A percentile compares a stretch with the other conserved stretches of the same genome.
Conservation (phyloP, 1,140 invertebrate genomes). For the Kradibia gibbosae region DNA sequence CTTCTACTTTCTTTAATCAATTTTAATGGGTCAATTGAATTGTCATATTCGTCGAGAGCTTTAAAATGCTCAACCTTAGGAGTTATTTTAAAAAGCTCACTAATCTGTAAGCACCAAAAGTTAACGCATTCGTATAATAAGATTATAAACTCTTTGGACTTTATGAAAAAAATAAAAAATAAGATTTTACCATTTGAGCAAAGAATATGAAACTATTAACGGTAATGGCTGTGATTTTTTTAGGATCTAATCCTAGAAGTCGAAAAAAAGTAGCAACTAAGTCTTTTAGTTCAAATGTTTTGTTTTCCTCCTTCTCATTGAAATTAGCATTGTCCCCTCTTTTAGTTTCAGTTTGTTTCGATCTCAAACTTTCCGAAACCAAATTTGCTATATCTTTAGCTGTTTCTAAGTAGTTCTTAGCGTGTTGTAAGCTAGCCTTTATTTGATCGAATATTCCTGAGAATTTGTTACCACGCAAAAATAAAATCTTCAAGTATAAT, state of each 20-base stretch:
- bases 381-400: conserved; percentile 68
- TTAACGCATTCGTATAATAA: conserved; percentile 12
- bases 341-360: conserved; percentile 50
- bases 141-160: not conserved
- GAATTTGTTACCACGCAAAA: not conserved
- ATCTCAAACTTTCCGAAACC: conserved; percentile 63
- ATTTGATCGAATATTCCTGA: conserved; percentile 72
- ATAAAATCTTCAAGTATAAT: not conserved
- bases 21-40: conserved; percentile 54
- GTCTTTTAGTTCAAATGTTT: conserved; percentile 59
- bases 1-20: conserved; percentile 60
- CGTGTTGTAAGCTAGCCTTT: conserved; percentile 77
- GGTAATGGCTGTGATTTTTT: conserved; percentile 83
- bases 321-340: conserved; percentile 48
- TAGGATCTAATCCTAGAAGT: conserved; percentile 81
- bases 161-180: not conserved
- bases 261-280: conserved; percentile 79
- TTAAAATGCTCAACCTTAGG: conserved; percentile 47
- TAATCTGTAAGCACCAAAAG: conserved; percentile 54
- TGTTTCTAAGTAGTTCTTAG: conserved; percentile 72
- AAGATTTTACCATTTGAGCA: conserved; percentile 81
- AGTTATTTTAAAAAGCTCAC: conserved; percentile 62
- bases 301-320: conserved; percentile 42
- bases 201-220: conserved; percentile 86
- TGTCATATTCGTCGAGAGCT: conserved; percentile 35